Conservation (phyloP, 2,888 invertebrate species). For the Epinotia ramella region DNA sequence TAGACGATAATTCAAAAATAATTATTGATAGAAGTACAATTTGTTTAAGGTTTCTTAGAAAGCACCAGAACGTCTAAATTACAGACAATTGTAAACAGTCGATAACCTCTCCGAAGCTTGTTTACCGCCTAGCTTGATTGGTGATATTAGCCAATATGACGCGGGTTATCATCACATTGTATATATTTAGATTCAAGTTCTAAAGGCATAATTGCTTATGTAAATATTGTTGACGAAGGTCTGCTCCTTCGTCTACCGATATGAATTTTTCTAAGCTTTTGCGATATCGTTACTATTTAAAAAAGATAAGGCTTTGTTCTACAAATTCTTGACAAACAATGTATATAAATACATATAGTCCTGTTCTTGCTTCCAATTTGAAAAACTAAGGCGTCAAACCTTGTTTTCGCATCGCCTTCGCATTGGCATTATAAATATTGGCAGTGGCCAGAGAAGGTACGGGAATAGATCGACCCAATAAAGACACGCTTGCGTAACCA, state of each 20-base stretch:
- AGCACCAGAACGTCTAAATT: constrained; percentile 27
- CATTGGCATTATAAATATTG: constrained; percentile 63
- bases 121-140: constrained; percentile 75
- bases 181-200: constrained; percentile 25
- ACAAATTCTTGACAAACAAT: neutral
- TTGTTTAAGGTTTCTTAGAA: constrained; percentile 20
- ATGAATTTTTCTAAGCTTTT: neutral
- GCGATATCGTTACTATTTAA: neutral
- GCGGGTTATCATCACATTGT: constrained; percentile 63
- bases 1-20: too few species aligned
- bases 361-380: neutral
- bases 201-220: neutral
- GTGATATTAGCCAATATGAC: constrained; percentile 59
- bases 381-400: neutral
- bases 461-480: constrained; percentile 80
- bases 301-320: neutral
- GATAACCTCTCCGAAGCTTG: constrained; percentile 68
- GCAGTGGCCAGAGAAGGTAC: constrained; percentile 65
- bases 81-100: constrained; percentile 55
- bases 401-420: constrained; percentile 47
- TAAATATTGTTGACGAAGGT: constrained; percentile 10
- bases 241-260: constrained; percentile 2
- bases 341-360: neutral
- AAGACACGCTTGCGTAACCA: constrained; percentile 74
- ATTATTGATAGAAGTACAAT: neutral